Evolutionary conservation across 2,113 vertebrate genomes (phyloP), one percentile per base, ranked within the genome.

Genomic region (Fukomys damarensis): DNA sequence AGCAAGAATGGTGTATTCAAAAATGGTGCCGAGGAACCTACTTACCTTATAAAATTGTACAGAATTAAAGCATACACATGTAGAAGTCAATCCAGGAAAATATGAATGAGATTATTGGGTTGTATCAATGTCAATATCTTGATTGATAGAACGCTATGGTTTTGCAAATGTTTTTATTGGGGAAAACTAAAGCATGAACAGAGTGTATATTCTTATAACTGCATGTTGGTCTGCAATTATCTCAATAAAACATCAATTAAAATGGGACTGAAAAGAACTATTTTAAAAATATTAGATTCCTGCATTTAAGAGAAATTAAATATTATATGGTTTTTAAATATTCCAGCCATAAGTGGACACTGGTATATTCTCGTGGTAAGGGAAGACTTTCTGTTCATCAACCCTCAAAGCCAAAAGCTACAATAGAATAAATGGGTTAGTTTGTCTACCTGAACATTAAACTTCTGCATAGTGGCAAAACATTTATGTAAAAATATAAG

Each of bases 251-350:
- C 72, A 58, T 86, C 32, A 41, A 52, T 76, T 90, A 41, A 77
- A 65, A 81, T 86, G 12, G 14, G 43, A 2, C 41, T 83, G 14
- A 89, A 89, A 58, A 17, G n/a, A 79, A 85, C 38, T 65, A 63
- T 70, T 87, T 76, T 70, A 16, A 61, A 68, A 80, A 70, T 61
- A 24, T 83, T 83, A 92, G 13, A 38, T 68, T 2, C 46, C 35
- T 58, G 5, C 3, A 20, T 77, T 92, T 28, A 58, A 79, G 24
- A 87, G 19, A 41, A 80, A 30, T 86, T 65, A 52, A 68, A 72
- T 82, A 86, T 66, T 91, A 68, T 58, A 76, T 68, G 84, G 66
- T 52, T 91, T 76, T 88, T 77, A 93, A 88, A 84, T 82, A 88
- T 58, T 77, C 68, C 14, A 95, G 22, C 41, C 3, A 0, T n/a